phyloP scores from a whole-genome alignment of 2,797 vertebrate genomes.

The Sebastes minor region DNA sequence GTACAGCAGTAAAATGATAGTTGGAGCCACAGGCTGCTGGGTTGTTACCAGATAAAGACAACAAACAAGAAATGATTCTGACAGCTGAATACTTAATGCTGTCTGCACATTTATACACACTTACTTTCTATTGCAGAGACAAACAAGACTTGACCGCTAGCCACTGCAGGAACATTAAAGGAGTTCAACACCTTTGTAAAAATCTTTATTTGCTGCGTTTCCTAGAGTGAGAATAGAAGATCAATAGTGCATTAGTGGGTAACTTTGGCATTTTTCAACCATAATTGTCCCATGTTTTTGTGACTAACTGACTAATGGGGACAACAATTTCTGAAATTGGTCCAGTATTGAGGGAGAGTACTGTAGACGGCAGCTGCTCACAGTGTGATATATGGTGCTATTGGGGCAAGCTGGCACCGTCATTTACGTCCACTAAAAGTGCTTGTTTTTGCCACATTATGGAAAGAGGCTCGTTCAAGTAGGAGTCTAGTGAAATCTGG shows the following conservation, averaged over 20 bases:
- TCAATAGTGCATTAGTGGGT: too few relatives aligned
- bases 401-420: too few relatives aligned
- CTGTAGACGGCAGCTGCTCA: too few relatives aligned
- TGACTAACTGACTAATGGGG: too few relatives aligned
- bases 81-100: constrained; percentile 16
- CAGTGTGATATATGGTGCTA: too few relatives aligned
- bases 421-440: not conserved
- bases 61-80: not conserved
- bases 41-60: not conserved
- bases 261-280: too few relatives aligned
- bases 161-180: not conserved
- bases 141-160: not conserved
- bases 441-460: not conserved
- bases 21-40: not conserved
- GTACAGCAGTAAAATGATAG: not conserved
- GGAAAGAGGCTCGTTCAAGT: not conserved
- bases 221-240: not conserved
- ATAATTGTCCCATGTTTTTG: too few relatives aligned
- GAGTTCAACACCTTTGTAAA: not conserved
- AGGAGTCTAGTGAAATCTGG: too few relatives aligned
- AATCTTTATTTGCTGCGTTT: not conserved
- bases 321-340: too few relatives aligned
- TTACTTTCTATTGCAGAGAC: not conserved
- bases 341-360: too few relatives aligned
- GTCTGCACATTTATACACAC: not conserved